phyloP scores from a whole-genome alignment of 2,113 vertebrate species.

The Myrmecophaga tridactyla region DNA sequence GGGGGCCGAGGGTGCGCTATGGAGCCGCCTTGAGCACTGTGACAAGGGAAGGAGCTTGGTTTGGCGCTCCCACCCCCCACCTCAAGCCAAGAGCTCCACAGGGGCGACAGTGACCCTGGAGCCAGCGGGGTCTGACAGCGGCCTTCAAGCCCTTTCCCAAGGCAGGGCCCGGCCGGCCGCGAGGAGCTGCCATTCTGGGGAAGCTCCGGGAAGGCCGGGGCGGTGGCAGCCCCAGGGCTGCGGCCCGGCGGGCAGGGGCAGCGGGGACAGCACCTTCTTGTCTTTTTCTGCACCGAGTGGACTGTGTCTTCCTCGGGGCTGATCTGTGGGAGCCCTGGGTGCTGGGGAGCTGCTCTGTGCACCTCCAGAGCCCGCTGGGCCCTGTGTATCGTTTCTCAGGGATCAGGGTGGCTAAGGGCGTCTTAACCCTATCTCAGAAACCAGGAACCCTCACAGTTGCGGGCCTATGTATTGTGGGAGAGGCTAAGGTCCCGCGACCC shows the following conservation, averaged over 20 bases:
- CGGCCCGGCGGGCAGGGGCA: background rate
- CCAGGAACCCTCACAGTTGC: background rate
- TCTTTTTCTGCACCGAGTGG: background rate
- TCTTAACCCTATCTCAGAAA: background rate
- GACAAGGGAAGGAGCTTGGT: background rate
- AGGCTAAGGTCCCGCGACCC: background rate
- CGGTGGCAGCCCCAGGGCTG: background rate
- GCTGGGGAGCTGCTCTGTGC: background rate
- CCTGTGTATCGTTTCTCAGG: background rate
- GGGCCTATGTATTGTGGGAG: background rate
- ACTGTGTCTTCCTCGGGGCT: background rate
- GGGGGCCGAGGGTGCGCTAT: background rate
- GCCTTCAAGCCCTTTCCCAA: background rate
- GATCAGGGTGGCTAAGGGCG: background rate
- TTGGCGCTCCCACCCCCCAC: background rate
- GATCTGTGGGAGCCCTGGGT: background rate
- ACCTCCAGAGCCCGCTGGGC: background rate
- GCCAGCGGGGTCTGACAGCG: background rate
- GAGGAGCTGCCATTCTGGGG: conserved; percentile 10
- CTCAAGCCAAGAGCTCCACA: background rate
- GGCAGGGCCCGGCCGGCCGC: background rate
- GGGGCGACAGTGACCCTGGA: background rate
- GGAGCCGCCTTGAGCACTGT: background rate
- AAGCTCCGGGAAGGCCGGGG: too few species aligned
- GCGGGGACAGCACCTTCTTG: background rate